phyloP scores from a whole-genome alignment of 2,888 invertebrate species.

The Hydropsyche betteni region DNA sequence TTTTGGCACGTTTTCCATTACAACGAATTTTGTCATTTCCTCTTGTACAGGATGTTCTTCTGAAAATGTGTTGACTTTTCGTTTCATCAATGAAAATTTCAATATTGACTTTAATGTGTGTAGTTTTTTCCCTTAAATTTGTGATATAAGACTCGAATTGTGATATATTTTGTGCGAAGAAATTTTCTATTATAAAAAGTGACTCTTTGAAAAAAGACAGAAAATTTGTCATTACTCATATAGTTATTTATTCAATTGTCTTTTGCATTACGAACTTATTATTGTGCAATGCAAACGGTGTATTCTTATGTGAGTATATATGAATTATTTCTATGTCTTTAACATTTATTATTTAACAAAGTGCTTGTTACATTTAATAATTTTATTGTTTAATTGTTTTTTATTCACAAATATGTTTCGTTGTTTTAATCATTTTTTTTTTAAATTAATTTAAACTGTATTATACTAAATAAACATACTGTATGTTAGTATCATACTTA shows the following conservation, averaged over 20 bases:
- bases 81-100: no score
- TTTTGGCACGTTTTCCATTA: conserved; percentile 18
- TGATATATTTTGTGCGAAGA: no score
- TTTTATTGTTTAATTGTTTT: background rate
- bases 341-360: no score
- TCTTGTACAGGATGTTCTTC: conserved; percentile 1
- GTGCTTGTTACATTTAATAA: background rate
- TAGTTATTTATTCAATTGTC: background rate
- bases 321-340: background rate
- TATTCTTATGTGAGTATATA: conserved; percentile 26
- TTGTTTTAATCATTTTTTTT: conserved; percentile 2
- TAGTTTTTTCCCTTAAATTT: no score
- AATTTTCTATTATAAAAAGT: no score
- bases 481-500: background rate
- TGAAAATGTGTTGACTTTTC: no score
- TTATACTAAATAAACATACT: background rate
- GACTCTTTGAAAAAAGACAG: no score
- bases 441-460: background rate
- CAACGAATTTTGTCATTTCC: conserved; percentile 1
- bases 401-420: background rate
- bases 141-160: no score
- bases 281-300: background rate
- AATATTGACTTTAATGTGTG: no score
- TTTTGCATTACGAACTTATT: background rate
- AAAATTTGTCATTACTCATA: no score